These are phyloP conservation scores for Lycodopsis pacificus DNA, from an alignment of 2,797 vertebrate genomes.

Conservation along the genomic window DNA sequence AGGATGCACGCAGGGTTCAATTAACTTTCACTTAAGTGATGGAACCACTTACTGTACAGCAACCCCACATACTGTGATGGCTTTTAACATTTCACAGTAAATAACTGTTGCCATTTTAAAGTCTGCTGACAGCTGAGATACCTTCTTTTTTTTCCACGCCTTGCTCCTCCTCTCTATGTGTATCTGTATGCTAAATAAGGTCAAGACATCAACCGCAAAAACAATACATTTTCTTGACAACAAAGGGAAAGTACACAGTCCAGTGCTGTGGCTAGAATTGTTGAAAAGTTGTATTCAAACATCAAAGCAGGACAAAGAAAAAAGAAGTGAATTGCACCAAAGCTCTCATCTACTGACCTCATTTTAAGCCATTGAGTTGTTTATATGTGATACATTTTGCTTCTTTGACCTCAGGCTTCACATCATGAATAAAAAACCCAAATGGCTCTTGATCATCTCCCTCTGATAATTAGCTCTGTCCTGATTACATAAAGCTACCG, in stretches of 20 bases:
- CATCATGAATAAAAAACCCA: constrained; percentile 47
- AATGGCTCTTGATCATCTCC: constrained; percentile 53
- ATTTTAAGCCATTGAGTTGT: constrained; percentile 56
- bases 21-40: constrained; percentile 67
- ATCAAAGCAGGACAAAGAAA: constrained; percentile 40
- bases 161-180: constrained; percentile 23
- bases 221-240: constrained; percentile 69
- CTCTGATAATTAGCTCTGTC: constrained; percentile 42
- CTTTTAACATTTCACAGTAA: constrained; percentile 74
- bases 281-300: constrained; percentile 58
- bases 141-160: constrained; percentile 25
- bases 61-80: constrained; percentile 38
- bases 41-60: constrained; percentile 61
- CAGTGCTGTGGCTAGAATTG: constrained; percentile 44
- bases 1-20: constrained; percentile 46
- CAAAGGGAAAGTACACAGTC: constrained; percentile 54
- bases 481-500: constrained; percentile 26
- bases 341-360: constrained; percentile 45
- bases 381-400: constrained; percentile 54
- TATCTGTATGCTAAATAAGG: constrained; percentile 61
- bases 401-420: constrained; percentile 56
- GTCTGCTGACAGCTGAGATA: constrained; percentile 45
- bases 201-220: constrained; percentile 66
- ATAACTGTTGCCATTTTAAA: constrained; percentile 69
- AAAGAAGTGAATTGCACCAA: constrained; percentile 36